phyloP scores from a whole-genome alignment of 1,140 invertebrate species.

The Procambarus clarkii region DNA sequence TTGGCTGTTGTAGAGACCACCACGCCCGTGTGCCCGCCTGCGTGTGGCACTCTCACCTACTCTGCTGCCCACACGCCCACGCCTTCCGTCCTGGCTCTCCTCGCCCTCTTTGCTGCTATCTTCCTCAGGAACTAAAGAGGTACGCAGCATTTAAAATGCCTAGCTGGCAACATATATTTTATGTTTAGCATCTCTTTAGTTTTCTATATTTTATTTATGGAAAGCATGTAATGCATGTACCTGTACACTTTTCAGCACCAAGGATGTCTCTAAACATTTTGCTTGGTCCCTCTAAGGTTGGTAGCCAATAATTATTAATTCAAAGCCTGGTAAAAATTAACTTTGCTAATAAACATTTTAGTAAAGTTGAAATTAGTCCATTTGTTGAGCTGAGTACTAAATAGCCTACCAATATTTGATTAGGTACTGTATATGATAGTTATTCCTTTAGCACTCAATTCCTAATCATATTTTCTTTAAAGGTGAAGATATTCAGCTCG shows the following conservation, averaged over 20 bases:
- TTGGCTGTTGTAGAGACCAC: slow-evolving; percentile 84
- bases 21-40: slow-evolving; percentile 93
- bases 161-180: slow-evolving; percentile 28
- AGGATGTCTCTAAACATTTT: background rate
- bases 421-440: too few species aligned
- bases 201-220: background rate
- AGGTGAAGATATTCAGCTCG: too few species aligned
- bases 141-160: slow-evolving; percentile 51
- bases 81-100: slow-evolving; percentile 58
- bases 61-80: slow-evolving; percentile 64
- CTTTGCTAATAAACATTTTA: too few species aligned
- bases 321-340: too few species aligned
- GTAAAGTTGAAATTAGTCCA: too few species aligned
- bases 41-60: slow-evolving; percentile 80
- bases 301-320: too few species aligned
- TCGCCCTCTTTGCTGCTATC: slow-evolving; percentile 66
- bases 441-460: too few species aligned
- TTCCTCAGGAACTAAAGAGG: slow-evolving; percentile 66
- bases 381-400: too few species aligned
- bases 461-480: too few species aligned
- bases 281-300: too few species aligned
- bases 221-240: background rate
- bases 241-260: background rate
- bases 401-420: too few species aligned
- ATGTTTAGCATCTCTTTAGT: slow-evolving; percentile 12